Percentiles rank a stretch among this genome's conserved stretches.
These are phyloP conservation scores for Cydia pomonella DNA, from an alignment of 1,140 invertebrate species.

Conservation along the genomic window DNA sequence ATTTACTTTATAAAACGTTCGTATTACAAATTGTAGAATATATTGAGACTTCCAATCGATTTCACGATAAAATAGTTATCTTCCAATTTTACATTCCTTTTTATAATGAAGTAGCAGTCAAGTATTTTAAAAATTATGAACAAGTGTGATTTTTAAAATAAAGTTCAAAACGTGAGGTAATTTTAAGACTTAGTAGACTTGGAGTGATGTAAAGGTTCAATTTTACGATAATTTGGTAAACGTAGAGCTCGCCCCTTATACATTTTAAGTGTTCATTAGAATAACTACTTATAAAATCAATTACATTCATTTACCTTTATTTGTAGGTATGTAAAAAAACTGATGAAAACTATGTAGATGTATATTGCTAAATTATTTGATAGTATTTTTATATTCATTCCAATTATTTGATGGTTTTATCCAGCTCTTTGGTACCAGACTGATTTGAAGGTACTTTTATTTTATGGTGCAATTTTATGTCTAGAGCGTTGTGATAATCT, in stretches of 20 bases:
- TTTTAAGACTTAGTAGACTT: constrained; percentile 56
- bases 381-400: constrained; percentile 81
- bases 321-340: constrained; percentile 58
- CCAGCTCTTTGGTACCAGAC: constrained; percentile 78
- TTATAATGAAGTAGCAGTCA: constrained; percentile 48
- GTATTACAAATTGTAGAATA: constrained; percentile 41
- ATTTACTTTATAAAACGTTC: constrained; percentile 49
- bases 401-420: constrained; percentile 65
- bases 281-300: constrained; percentile 69
- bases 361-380: constrained; percentile 78
- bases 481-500: constrained; percentile 80
- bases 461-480: constrained; percentile 80
- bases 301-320: constrained; percentile 69
- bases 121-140: constrained; percentile 47
- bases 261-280: constrained; percentile 79
- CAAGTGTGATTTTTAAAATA: constrained; percentile 66
- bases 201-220: constrained; percentile 62
- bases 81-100: constrained; percentile 76
- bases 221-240: constrained; percentile 63
- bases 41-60: constrained; percentile 29
- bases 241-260: constrained; percentile 67
- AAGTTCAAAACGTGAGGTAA: constrained; percentile 66
- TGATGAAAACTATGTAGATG: constrained; percentile 67
- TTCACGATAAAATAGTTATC: constrained; percentile 43
- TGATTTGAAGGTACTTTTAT: constrained; percentile 80